These are phyloP conservation scores for Myiopsitta monachus DNA, from an alignment of 2,113 vertebrate genomes.

Conservation along the genomic window DNA sequence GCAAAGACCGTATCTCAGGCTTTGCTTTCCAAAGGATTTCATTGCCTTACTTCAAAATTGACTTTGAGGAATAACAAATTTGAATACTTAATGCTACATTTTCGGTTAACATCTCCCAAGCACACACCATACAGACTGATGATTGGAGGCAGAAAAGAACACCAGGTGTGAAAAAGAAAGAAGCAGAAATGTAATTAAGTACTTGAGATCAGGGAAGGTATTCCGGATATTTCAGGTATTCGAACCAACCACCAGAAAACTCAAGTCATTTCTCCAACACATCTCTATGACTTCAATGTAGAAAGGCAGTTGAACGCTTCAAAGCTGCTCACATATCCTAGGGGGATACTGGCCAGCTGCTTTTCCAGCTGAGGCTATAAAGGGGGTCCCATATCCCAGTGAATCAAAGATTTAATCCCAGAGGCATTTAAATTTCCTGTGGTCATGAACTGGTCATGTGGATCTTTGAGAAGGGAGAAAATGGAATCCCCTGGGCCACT, in stretches of 20 bases:
- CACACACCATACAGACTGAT: not conserved
- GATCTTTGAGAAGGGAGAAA: not conserved
- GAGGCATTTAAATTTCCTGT: not conserved
- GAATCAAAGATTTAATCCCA: not conserved
- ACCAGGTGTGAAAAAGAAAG: not conserved
- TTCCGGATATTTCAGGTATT: not conserved
- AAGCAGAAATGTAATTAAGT: not conserved
- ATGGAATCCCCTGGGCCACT: not conserved
- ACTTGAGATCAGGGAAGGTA: not conserved
- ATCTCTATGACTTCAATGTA: rapidly evolving
- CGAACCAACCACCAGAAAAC: not conserved
- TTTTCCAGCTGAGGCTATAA: not conserved
- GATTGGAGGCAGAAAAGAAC: not conserved
- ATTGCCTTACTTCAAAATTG: not conserved
- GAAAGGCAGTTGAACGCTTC: not conserved
- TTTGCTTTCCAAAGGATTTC: not conserved
- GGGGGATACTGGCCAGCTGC: rapidly evolving
- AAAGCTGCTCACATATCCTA: not conserved
- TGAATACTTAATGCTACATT: not conserved
- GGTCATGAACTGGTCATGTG: not conserved
- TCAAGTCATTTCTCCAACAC: not conserved
- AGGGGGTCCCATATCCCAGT: too few species aligned
- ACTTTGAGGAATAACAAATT: not conserved
- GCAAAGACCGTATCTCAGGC: not conserved
- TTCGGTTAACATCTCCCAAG: not conserved